phyloP scores from a whole-genome alignment of 2,113 vertebrate genomes.

The Jaculus jaculus region DNA sequence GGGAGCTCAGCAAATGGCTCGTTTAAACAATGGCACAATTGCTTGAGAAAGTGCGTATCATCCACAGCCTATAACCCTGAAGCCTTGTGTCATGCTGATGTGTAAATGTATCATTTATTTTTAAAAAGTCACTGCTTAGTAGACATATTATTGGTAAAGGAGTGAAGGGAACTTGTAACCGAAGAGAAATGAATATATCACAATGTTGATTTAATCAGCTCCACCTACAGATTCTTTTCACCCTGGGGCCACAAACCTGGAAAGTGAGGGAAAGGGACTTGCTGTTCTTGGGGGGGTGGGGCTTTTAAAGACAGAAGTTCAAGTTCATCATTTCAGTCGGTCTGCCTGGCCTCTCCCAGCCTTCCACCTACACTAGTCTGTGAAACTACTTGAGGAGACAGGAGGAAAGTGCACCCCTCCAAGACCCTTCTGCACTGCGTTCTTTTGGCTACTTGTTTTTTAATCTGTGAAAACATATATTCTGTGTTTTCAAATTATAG shows the following conservation, averaged over 20 bases:
- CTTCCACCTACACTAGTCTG: accelerated
- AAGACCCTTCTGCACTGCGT: not conserved
- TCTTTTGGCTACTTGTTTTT: not conserved
- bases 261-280: not conserved
- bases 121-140: not conserved
- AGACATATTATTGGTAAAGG: not conserved
- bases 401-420: not conserved
- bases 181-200: constrained; percentile 15
- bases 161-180: not conserved
- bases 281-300: not conserved
- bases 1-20: not conserved
- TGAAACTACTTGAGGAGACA: not conserved
- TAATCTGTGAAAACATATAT: not conserved
- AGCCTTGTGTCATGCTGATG: not conserved
- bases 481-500: too few relatives aligned
- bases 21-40: not conserved
- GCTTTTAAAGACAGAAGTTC: not conserved
- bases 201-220: not conserved
- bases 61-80: not conserved
- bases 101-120: not conserved
- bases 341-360: not conserved
- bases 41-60: not conserved
- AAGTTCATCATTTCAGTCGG: not conserved
- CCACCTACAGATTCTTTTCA: not conserved
- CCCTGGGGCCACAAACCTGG: not conserved